These are phyloP conservation scores for Ailurus styani DNA, from an alignment of 2,113 vertebrate species.

Conservation along the genomic window DNA sequence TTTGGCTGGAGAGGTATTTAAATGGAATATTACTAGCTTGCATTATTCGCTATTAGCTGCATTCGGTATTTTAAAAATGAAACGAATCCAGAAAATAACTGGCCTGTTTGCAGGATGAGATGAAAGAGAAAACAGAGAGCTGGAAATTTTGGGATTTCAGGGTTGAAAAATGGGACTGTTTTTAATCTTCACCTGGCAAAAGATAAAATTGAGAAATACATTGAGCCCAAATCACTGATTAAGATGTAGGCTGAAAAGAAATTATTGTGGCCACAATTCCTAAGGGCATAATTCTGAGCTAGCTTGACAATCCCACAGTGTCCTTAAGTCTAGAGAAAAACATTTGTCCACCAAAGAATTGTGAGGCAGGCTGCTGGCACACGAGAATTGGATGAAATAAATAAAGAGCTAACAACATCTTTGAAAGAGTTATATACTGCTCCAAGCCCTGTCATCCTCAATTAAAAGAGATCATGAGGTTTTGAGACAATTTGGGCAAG, in stretches of 20 bases:
- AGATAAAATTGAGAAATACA: neutral
- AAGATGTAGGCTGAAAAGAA: neutral
- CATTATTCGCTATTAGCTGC: neutral
- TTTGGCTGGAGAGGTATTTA: neutral
- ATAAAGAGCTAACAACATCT: neutral
- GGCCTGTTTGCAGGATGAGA: neutral
- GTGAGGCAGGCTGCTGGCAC: neutral
- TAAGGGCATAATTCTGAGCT: neutral
- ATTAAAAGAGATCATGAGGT: neutral
- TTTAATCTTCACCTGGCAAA: constrained; percentile 11
- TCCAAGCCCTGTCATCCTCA: neutral
- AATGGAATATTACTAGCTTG: neutral
- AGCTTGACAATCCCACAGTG: neutral
- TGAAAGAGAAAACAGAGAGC: neutral
- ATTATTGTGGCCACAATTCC: neutral
- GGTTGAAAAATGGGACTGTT: neutral
- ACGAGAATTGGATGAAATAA: neutral
- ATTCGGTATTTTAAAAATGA: neutral
- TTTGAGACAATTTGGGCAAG: neutral
- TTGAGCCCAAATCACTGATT: neutral
- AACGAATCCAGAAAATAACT: neutral
- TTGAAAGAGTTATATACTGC: neutral
- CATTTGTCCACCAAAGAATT: neutral
- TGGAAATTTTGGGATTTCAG: neutral
- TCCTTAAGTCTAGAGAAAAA: neutral